Evolutionary conservation across 2,888 invertebrate species (phyloP).

Genomic region (Plebejus anna): DNA sequence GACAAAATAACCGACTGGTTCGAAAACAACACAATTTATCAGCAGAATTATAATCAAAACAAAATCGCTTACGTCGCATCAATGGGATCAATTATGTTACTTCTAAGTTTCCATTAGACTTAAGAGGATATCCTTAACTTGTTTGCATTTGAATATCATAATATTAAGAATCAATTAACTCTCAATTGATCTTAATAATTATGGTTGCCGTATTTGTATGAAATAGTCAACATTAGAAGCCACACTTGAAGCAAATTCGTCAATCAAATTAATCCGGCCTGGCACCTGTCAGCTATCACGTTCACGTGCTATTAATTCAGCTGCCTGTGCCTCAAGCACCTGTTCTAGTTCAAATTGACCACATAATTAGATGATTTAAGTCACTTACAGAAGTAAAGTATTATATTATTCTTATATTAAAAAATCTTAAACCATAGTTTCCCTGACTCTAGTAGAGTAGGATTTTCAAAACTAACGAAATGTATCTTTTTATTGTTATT

Average conservation of each 20-base stretch:
- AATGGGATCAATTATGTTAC: too few relatives aligned
- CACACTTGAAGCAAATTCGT: neutral
- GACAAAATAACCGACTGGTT: too few relatives aligned
- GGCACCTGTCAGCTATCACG: slow-evolving; percentile 1
- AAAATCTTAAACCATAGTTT: too few relatives aligned
- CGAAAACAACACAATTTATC: too few relatives aligned
- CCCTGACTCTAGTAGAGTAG: too few relatives aligned
- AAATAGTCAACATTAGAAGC: neutral
- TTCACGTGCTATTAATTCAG: neutral
- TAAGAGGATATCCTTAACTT: too few relatives aligned
- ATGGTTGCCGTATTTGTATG: neutral
- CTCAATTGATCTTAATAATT: neutral
- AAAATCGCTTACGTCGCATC: too few relatives aligned
- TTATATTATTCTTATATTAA: too few relatives aligned
- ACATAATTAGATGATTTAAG: neutral
- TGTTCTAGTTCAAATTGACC: neutral
- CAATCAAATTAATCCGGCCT: neutral
- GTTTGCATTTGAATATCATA: neutral
- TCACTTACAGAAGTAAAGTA: neutral
- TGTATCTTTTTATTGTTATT: too few relatives aligned
- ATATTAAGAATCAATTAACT: neutral
- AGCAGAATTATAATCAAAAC: too few relatives aligned
- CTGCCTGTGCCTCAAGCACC: neutral
- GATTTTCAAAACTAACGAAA: neutral
- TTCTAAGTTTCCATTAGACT: too few relatives aligned